These are phyloP conservation scores for Smittia aterrima DNA, from an alignment of 2,888 invertebrate genomes.

Conservation along the genomic window DNA sequence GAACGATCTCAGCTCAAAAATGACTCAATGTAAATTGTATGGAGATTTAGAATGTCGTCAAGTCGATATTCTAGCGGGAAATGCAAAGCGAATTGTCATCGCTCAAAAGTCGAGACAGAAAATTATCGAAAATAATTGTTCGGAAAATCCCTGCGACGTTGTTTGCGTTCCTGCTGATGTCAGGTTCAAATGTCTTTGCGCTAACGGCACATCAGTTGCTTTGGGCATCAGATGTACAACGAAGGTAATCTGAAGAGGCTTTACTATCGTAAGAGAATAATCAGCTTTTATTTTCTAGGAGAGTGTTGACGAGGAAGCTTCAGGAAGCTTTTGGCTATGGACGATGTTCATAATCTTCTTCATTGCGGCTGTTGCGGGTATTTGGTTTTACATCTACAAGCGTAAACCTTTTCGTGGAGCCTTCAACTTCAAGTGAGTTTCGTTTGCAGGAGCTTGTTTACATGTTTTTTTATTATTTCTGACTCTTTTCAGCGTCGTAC, in stretches of 20 bases:
- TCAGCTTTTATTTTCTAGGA: background rate
- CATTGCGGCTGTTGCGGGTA: background rate
- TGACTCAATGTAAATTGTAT: constrained; percentile 62
- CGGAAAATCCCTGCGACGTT: constrained; percentile 57
- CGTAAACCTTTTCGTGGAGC: background rate
- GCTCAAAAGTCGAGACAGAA: constrained; percentile 60
- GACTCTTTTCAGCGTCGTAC: background rate
- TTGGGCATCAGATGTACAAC: constrained; percentile 50
- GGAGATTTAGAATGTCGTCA: constrained; percentile 56
- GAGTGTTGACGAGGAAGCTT: background rate
- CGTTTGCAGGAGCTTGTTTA: background rate
- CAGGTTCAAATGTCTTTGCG: constrained; percentile 59
- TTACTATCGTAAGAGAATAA: background rate
- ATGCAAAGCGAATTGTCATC: constrained; percentile 57
- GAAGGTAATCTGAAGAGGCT: background rate
- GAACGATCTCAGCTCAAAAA: constrained; percentile 56
- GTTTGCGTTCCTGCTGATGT: constrained; percentile 61
- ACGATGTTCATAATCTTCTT: background rate
- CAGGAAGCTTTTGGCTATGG: background rate
- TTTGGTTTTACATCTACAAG: background rate
- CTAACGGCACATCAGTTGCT: constrained; percentile 53
- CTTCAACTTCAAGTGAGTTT: background rate
- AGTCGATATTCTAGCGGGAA: constrained; percentile 54
- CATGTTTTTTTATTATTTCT: background rate
- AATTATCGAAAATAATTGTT: constrained; percentile 55